These are phyloP conservation scores for Phyllostomus hastatus DNA, from an alignment of 2,113 vertebrate genomes.

Conservation along the genomic window DNA sequence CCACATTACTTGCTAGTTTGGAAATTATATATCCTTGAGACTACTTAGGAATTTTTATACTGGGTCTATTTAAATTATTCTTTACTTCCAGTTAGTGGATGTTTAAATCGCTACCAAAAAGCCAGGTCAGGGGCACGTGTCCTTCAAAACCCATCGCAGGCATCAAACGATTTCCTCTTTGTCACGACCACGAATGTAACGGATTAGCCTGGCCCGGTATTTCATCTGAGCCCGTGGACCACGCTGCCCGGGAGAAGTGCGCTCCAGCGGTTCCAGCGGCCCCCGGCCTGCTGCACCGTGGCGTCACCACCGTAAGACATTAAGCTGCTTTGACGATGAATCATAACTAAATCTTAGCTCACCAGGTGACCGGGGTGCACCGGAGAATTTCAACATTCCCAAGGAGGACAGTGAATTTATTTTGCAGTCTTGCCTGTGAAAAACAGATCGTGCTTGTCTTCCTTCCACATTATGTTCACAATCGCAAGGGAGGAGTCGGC, in stretches of 20 bases:
- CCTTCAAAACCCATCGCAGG: background rate
- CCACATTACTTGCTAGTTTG: background rate
- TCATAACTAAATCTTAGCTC: conserved; percentile 60
- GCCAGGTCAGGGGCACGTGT: background rate
- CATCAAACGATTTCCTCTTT: background rate
- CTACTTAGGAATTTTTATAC: background rate
- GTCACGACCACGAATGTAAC: background rate
- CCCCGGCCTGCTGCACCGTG: background rate
- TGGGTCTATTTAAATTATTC: background rate
- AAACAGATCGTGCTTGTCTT: background rate
- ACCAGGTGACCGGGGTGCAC: background rate
- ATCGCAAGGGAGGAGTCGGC: background rate
- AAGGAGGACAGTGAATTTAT: background rate
- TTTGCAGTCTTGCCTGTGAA: background rate
- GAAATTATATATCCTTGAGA: background rate
- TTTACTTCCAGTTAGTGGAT: background rate
- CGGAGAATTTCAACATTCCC: background rate
- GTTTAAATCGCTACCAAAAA: background rate
- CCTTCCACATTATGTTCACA: background rate
- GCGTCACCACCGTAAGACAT: background rate
- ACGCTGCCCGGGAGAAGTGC: background rate
- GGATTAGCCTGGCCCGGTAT: background rate
- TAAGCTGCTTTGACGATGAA: background rate
- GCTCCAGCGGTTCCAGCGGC: background rate
- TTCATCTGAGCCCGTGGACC: background rate